Evolutionary conservation across 1,140 invertebrate genomes (phyloP).

Genomic region (Apolygus lucorum): DNA sequence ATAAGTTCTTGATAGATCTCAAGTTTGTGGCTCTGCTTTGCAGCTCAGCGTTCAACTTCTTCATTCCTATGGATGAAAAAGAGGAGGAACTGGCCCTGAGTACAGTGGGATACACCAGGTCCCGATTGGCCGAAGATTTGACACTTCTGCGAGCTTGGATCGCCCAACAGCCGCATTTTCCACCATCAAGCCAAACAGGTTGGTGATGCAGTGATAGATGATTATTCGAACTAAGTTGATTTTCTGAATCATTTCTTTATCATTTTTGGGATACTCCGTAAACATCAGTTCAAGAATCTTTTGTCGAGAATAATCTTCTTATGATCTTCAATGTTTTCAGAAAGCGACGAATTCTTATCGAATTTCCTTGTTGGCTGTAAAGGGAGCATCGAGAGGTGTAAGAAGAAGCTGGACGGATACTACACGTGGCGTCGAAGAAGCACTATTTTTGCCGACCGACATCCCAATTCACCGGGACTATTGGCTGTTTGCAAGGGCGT

Average conservation of each 20-base stretch:
- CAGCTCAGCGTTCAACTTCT: too few species aligned
- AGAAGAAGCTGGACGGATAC: not conserved
- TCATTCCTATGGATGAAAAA: not conserved
- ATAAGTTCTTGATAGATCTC: too few species aligned
- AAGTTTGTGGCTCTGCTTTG: too few species aligned
- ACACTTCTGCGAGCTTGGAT: not conserved
- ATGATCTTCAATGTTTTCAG: too few species aligned
- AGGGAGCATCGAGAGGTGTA: not conserved
- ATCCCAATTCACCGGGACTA: not conserved
- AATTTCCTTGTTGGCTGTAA: not conserved
- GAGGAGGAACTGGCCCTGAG: not conserved
- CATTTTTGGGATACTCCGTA: too few species aligned
- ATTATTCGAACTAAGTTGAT: too few species aligned
- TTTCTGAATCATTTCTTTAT: too few species aligned
- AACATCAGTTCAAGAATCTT: too few species aligned
- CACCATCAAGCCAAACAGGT: too few species aligned
- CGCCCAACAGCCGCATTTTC: not conserved
- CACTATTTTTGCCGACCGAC: not conserved
- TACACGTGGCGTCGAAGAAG: not conserved
- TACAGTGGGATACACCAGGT: not conserved
- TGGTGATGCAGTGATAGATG: too few species aligned
- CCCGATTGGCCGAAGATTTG: not conserved
- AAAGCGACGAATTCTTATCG: not conserved
- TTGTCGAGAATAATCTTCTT: too few species aligned
- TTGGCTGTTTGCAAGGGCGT: not conserved